Conservation (phyloP, 2,888 invertebrate species). For the Pemphredon lugubris region DNA sequence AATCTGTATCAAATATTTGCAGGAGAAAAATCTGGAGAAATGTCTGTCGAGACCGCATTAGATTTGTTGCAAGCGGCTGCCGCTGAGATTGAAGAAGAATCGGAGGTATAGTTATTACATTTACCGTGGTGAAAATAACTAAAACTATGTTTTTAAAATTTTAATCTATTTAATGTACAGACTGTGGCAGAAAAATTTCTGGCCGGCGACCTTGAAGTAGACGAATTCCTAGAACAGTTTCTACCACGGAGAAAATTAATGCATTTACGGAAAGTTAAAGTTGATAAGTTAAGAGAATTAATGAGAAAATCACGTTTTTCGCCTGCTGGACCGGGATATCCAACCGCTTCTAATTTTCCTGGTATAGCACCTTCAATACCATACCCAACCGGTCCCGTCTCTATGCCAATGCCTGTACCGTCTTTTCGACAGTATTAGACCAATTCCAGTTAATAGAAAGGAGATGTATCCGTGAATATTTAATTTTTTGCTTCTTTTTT, state of each 20-base stretch:
- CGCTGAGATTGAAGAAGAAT: slow-evolving; percentile 95
- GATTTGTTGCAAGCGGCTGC: slow-evolving; percentile 95
- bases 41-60: slow-evolving; percentile 92
- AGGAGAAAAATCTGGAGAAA: slow-evolving; percentile 89
- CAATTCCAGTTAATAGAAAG: slow-evolving; percentile 28
- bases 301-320: slow-evolving; percentile 81
- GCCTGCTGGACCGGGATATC: slow-evolving; percentile 70
- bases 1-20: slow-evolving; percentile 34
- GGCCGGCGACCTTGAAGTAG: slow-evolving; percentile 87
- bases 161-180: slow-evolving; percentile 68
- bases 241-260: slow-evolving; percentile 88
- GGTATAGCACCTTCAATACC: slow-evolving; percentile 82
- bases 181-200: slow-evolving; percentile 90
- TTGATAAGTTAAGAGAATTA: slow-evolving; percentile 94
- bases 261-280: slow-evolving; percentile 93
- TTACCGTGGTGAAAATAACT: too few species aligned
- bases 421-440: slow-evolving; percentile 61
- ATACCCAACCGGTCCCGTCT: slow-evolving; percentile 87
- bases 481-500: too few species aligned
- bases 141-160: too few species aligned
- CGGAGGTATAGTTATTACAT: slow-evolving; percentile 84
- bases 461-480: too few species aligned
- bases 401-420: slow-evolving; percentile 88
- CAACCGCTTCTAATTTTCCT: slow-evolving; percentile 80
- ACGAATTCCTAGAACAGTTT: slow-evolving; percentile 93